Base-by-base conservation (phyloP, 64 coral and sea anemone species). In the Orbicella faveolata region DNA sequence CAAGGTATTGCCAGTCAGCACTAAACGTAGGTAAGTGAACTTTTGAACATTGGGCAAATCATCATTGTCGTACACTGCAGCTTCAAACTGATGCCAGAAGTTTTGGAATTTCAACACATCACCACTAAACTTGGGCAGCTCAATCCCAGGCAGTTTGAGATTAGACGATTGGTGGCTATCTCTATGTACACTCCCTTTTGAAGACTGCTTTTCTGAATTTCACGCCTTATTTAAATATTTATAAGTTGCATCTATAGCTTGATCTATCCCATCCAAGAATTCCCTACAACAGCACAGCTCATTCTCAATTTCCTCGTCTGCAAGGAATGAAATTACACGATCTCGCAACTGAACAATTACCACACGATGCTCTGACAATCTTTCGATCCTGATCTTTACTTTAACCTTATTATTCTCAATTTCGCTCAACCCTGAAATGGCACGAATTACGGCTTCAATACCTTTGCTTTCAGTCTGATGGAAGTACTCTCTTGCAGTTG, bases 41-140 rank as follows among this genome's bases (percentile, higher is more conserved):
- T 85, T 94, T 59, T 90, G 88, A 0, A 94, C 86, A 26, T 94
- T 61, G 36, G 87, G 74, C 36, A 94, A 85, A 59, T 90, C 75
- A 30, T 61, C 36, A 39, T 90, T 89, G 16, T 82, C 66, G 74
- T 70, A 53, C n/a, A 94, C 87, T 39, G 87, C 92, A 59, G 87
- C 87, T 79, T 86, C 73, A 86, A 79, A 94, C 21, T 77, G 73
- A 73, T 94, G 80, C 83, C 83, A 84, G 87, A 94, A 89, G 23
- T 85, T 62, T 63, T 82, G 87, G n/a, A 85, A 94, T 86, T 94
- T 78, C 59, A 94, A 79, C 26, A 94, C 77, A n/a, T n/a, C n/a
- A n/a, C n/a, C n/a, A n/a, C n/a, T n/a, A n/a, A n/a, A n/a, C n/a
- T n/a, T n/a, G n/a, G 92, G 80, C 66, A 94, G 19, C 34, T 94